Conservation (phyloP, 1,140 invertebrate genomes). For the Atta cephalotes region DNA sequence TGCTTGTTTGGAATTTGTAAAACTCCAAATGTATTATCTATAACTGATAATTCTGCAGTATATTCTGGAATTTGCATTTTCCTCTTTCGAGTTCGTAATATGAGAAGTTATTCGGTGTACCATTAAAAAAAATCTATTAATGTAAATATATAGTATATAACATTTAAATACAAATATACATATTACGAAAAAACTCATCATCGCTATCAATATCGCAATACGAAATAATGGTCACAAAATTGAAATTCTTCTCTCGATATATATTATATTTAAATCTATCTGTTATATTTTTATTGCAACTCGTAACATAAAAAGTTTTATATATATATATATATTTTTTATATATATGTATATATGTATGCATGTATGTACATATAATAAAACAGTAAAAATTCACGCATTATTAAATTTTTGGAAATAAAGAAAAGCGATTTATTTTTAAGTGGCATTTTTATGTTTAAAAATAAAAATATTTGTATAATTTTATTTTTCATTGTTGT, state of each 20-base stretch:
- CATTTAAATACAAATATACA: background rate
- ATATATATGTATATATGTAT: background rate
- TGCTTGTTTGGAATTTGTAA: background rate
- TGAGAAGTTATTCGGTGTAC: background rate
- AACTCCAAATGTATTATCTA: background rate
- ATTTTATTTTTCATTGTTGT: background rate
- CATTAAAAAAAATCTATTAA: background rate
- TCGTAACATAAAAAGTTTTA: background rate
- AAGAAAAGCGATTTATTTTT: background rate
- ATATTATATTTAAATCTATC: background rate
- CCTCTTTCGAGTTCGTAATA: background rate
- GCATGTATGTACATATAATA: no score
- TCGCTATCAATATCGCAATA: background rate
- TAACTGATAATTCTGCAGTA: background rate
- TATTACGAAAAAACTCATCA: background rate
- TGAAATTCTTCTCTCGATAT: background rate
- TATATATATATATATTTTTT: no score
- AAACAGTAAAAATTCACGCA: background rate
- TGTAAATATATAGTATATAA: background rate
- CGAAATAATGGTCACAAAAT: background rate
- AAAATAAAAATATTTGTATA: background rate
- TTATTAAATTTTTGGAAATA: background rate
- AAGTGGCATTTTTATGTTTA: background rate
- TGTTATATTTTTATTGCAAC: conserved; percentile 9
- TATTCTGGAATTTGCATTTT: background rate